phyloP scores from a whole-genome alignment of 1,140 invertebrate genomes.

The Lepeophtheirus salmonis region DNA sequence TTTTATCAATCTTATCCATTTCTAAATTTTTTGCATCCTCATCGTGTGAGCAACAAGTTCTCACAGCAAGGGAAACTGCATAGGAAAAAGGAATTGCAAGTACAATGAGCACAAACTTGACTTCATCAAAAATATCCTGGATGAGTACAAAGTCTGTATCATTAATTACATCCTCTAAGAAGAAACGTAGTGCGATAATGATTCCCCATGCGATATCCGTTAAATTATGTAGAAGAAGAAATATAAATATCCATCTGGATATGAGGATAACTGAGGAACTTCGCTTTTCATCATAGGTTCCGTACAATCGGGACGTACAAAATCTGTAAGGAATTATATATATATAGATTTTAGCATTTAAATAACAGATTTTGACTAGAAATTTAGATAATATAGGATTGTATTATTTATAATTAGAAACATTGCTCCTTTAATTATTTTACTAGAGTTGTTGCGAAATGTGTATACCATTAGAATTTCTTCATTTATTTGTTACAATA shows the following conservation, averaged over 20 bases:
- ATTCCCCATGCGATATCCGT: background rate
- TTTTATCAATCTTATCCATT: conserved; percentile 16
- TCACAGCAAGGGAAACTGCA: background rate
- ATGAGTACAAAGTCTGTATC: background rate
- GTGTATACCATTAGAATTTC: too few species aligned
- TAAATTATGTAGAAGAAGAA: conserved; percentile 9
- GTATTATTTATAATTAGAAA: too few species aligned
- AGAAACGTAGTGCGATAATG: background rate
- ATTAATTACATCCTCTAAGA: background rate
- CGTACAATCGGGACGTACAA: conserved; percentile 12
- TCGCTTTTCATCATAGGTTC: conserved; percentile 6
- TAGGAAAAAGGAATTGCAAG: conserved; percentile 4
- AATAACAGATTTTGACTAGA: too few species aligned
- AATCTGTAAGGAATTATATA: too few species aligned
- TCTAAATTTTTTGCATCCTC: conserved; percentile 3
- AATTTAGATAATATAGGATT: too few species aligned
- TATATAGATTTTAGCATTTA: too few species aligned
- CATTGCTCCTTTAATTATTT: too few species aligned
- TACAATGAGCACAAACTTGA: conserved; percentile 4
- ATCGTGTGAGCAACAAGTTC: background rate
- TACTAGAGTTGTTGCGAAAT: too few species aligned
- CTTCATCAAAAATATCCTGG: background rate
- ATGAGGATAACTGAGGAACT: conserved; percentile 7
- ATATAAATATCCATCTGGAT: conserved; percentile 10
- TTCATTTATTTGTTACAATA: too few species aligned